These are phyloP conservation scores for Scelioninae gen. 2 DNA, from an alignment of 2,888 invertebrate genomes.

Conservation along the genomic window DNA sequence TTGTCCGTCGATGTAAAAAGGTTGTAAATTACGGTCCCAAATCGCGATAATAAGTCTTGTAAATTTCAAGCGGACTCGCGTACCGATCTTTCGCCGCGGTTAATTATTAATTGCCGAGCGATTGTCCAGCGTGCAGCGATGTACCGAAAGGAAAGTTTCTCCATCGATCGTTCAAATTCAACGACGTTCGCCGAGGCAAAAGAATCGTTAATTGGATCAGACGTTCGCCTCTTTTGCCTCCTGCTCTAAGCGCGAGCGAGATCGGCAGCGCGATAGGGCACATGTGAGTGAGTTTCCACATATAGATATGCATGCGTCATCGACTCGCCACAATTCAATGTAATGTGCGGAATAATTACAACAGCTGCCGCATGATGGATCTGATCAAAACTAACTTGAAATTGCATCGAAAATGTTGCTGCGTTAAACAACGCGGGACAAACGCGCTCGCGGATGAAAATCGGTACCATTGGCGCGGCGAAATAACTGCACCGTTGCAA, in stretches of 20 bases:
- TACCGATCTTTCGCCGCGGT: too few relatives aligned
- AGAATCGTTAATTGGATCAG: slow-evolving; percentile 45
- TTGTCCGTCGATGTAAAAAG: too few relatives aligned
- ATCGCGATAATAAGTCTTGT: too few relatives aligned
- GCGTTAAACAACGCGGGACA: too few relatives aligned
- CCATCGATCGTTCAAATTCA: slow-evolving; percentile 27
- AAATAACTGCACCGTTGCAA: too few relatives aligned
- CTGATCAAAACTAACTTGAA: slow-evolving; percentile 21
- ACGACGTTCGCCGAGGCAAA: slow-evolving; percentile 38
- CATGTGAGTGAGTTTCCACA: slow-evolving; percentile 34
- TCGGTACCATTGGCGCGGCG: too few relatives aligned
- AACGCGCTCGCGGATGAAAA: too few relatives aligned
- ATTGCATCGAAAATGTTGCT: too few relatives aligned
- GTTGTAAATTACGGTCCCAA: too few relatives aligned
- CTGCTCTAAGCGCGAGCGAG: slow-evolving; percentile 11
- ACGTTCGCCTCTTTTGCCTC: slow-evolving; percentile 24
- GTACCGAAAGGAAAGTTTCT: slow-evolving; percentile 42
- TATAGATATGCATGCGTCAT: slow-evolving; percentile 44
- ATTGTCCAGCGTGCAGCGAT: slow-evolving; percentile 12
- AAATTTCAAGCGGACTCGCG: too few relatives aligned
- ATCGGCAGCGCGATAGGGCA: slow-evolving; percentile 13
- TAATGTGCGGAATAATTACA: slow-evolving; percentile 41
- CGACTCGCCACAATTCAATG: slow-evolving; percentile 44
- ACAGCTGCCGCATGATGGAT: slow-evolving; percentile 36
- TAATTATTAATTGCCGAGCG: slow-evolving; percentile 6